These are phyloP conservation scores for Idaea straminata DNA, from an alignment of 2,888 invertebrate genomes.

Conservation along the genomic window DNA sequence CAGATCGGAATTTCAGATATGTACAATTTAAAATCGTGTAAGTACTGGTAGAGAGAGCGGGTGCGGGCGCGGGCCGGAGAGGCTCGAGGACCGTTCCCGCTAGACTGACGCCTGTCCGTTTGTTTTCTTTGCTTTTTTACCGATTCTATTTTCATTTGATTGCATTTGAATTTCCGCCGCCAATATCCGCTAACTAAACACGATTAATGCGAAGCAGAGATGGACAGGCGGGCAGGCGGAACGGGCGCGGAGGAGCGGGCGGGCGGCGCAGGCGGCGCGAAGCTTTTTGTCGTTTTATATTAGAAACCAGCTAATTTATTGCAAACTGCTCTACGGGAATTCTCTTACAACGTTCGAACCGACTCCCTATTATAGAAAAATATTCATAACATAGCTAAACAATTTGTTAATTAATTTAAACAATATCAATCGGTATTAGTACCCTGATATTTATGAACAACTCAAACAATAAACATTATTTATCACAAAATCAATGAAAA, in stretches of 20 bases:
- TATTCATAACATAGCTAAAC: no score
- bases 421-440: no score
- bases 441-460: no score
- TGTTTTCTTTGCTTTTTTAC: conserved; percentile 79
- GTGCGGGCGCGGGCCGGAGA: conserved; percentile 39
- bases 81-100: conserved; percentile 53
- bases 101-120: conserved; percentile 79
- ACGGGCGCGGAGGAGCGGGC: conserved; percentile 35
- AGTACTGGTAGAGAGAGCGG: conserved; percentile 72
- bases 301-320: conserved; percentile 78
- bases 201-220: conserved; percentile 78
- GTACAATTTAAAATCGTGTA: conserved; percentile 81
- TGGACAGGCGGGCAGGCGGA: conserved; percentile 69
- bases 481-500: no score
- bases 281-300: conserved; percentile 79
- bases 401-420: no score
- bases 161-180: conserved; percentile 80
- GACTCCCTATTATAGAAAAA: conserved; percentile 32
- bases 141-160: conserved; percentile 80
- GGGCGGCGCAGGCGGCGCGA: conserved; percentile 46
- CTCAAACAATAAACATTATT: no score
- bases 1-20: conserved; percentile 81
- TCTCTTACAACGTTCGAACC: conserved; percentile 54
- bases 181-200: conserved; percentile 81
- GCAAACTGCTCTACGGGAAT: conserved; percentile 70